Evolutionary conservation across 2,888 invertebrate genomes (phyloP), one percentile per base, ranked within the genome.

Genomic region (Acleris literana): DNA sequence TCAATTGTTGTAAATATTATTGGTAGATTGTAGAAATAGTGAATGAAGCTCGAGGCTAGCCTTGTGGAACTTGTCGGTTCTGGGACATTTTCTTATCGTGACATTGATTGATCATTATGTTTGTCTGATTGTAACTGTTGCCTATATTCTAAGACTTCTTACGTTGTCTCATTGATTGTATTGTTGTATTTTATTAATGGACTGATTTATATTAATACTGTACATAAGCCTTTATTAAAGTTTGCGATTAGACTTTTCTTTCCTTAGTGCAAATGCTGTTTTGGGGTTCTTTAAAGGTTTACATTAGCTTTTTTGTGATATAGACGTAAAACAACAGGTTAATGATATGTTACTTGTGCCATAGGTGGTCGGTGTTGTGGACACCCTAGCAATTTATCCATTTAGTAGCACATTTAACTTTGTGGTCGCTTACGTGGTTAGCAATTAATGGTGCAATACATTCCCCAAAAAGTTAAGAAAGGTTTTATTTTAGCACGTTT

Each of bases 171-270:
- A 68, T 70, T 61, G 62, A 69, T 64, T 72, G 68, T 75, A 69
- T 76, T 77, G 73, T 80, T 80, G 80, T 83, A 84, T 80, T 82
- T 81, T 77, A 84, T 76, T 83, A 81, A 82, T 83, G 83, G 88
- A 88, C 88, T 87, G 88, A 88, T 81, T 82, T 82, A 80, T 85
- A 80, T 84, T 86, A 84, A 80, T 82, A 76, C 69, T 81, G 77
- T 81, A 82, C 71, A 81, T 82, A 82, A 67, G 69, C 76, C 70
- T 79, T 73, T 83, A 78, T 76, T 77, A 80, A 79, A 71, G 75
- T 79, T 79, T 77, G 74, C 72, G 74, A 79, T 76, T 76, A 71
- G 76, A 69, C 70, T 73, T 72, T 76, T 80, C 73, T 79, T 77
- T 78, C 70, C 81, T 77, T 79, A 75, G 77, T 84, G 79, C 77